Base-by-base conservation (phyloP, 2,888 invertebrate species). In the Synergus laeviventris region DNA sequence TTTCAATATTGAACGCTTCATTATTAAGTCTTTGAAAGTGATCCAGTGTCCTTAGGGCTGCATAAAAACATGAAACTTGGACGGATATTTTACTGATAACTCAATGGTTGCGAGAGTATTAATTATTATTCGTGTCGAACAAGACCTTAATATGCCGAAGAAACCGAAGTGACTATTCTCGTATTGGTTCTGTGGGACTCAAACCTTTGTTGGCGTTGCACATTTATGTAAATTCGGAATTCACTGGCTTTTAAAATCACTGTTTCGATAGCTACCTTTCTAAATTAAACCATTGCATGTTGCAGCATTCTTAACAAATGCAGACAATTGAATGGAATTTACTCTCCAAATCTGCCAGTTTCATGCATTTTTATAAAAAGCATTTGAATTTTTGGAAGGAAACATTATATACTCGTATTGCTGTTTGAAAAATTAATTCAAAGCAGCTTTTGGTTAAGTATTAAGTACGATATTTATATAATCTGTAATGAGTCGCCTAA, bases 171-270 rank as follows among this genome's bases (percentile, higher is more conserved):
- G 61, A 74, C 56, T 70, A 70, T 18, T 39, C 31, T 75, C 18
- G 64, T 70, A 70, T 59, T 59, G 75, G 66, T 75, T 54, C 45
- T 39, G 21, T 39, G 61, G 21, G 70, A 49, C 45, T 70, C 70
- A 45, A 45, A 45, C 70, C 70, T 38, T 18, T 9, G 38, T 18
- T 38, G 38, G 36, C 62, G 39, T 62, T 62, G 61, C 31, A 31
- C 31, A 31, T 31, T 31, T 31, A 31, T 31, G 31, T 5, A 31
- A 31, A 31, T 31, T 31, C 31, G 31, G 5, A 31, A 31, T 31
- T 31, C 5, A 7, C 31, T 31, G 4, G 31, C 31, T 31, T 31
- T 31, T 31, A 31, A 31, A 31, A 31, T 42, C 14, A 14, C 14
- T 42, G 42, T 12, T 42, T 11, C 42, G 2, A 14, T 39, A 62